phyloP scores from a whole-genome alignment of 2,797 vertebrate species.

The Bradypus variegatus region DNA sequence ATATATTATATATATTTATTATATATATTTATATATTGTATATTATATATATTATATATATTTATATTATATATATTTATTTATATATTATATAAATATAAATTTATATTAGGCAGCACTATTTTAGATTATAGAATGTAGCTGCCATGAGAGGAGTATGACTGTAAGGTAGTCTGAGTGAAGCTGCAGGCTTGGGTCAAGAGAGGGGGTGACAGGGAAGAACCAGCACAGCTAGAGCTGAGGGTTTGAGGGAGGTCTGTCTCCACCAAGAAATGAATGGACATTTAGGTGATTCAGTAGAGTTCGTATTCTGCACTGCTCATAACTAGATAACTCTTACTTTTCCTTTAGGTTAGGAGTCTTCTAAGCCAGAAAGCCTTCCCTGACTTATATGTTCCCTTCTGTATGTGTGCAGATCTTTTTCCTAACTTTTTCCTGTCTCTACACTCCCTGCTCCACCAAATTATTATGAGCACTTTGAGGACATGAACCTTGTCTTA shows the following conservation, averaged over 20 bases:
- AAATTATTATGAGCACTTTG: neutral
- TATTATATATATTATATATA: no score
- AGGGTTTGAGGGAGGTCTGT: neutral
- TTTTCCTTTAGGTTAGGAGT: neutral
- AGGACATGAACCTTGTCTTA: conserved; percentile 4
- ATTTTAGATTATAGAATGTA: neutral
- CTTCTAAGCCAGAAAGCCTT: conserved; percentile 4
- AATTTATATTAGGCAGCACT: neutral
- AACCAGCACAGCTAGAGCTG: neutral
- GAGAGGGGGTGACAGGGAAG: neutral
- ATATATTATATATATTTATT: no score
- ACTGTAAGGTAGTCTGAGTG: neutral
- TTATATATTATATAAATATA: no score
- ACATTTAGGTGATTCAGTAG: neutral
- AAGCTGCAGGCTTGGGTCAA: neutral
- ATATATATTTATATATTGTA: no score
- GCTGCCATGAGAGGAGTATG: neutral
- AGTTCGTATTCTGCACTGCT: neutral
- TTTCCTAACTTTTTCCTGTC: neutral
- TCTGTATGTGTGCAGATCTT: neutral
- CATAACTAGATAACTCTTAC: neutral
- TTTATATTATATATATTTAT: no score
- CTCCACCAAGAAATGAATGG: neutral
- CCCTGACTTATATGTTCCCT: neutral
- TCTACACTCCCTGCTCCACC: neutral